phyloP scores from a whole-genome alignment of 2,113 vertebrate genomes.

The Ictalurus punctatus region DNA sequence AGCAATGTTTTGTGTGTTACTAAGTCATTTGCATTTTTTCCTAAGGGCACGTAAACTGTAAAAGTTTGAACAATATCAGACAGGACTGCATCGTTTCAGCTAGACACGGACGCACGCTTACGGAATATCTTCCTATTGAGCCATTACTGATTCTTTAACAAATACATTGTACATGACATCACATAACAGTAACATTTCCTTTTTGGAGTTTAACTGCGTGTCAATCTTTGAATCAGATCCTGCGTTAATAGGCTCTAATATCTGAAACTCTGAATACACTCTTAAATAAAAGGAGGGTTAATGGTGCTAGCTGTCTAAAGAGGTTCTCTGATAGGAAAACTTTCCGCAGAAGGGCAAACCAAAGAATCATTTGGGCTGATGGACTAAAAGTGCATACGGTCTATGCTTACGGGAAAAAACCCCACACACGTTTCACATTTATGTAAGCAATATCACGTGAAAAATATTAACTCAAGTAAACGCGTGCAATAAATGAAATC shows the following conservation, averaged over 20 bases:
- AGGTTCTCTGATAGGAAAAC: not conserved
- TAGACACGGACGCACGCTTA: not conserved
- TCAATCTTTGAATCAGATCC: too few relatives aligned
- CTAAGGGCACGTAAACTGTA: too few relatives aligned
- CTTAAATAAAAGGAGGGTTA: not conserved
- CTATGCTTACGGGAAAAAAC: not conserved
- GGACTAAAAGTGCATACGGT: not conserved
- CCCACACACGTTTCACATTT: not conserved
- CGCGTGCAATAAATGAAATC: not conserved
- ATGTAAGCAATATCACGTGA: not conserved
- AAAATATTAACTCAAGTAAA: not conserved
- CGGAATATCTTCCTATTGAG: not conserved
- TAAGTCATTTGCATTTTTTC: too few relatives aligned
- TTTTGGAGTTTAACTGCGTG: not conserved
- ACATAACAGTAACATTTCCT: not conserved
- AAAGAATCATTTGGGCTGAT: not conserved
- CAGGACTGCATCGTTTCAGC: too few relatives aligned
- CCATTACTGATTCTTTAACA: not conserved
- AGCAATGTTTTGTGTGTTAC: too few relatives aligned
- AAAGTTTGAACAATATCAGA: too few relatives aligned
- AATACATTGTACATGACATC: not conserved
- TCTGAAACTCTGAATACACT: not conserved
- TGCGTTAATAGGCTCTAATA: not conserved
- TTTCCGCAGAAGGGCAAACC: not conserved
- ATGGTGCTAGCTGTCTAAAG: not conserved